A percentile compares a stretch with the other conserved stretches of the same genome.
phyloP scores from a whole-genome alignment of 2,113 vertebrate species.

The Oostethus manadensis region DNA sequence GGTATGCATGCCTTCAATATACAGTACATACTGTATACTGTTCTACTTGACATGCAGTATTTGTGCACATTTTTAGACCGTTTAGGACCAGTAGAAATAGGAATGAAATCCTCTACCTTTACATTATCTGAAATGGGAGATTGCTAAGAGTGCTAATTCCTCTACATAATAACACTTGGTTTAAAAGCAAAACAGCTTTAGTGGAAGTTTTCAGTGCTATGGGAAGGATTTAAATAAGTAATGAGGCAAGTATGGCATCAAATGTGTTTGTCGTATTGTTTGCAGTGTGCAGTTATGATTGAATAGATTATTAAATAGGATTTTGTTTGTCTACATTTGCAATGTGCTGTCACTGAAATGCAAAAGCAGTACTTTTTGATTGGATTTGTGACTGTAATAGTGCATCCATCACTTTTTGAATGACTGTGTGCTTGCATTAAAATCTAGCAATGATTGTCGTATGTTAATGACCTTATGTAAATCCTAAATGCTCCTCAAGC shows the following conservation, averaged over 20 bases:
- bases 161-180: conserved; percentile 20
- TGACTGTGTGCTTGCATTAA: background rate
- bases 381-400: background rate
- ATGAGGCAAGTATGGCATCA: background rate
- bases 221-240: conserved; percentile 17
- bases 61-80: background rate
- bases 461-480: no score
- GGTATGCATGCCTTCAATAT: conserved; percentile 39
- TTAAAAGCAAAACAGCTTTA: conserved; percentile 13
- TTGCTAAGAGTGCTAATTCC: conserved; percentile 23
- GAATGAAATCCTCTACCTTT: background rate
- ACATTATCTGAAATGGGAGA: conserved; percentile 14
- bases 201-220: conserved; percentile 10
- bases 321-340: background rate
- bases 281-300: background rate
- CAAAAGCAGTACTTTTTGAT: background rate
- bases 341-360: background rate
- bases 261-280: conserved; percentile 2
- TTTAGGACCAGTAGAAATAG: background rate
- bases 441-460: no score
- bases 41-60: background rate
- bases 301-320: background rate
- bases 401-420: background rate
- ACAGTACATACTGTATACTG: no score
- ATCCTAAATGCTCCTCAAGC: no score